Evolutionary conservation across 2,888 invertebrate genomes (phyloP).

Genomic region (Machimus rusticus): DNA sequence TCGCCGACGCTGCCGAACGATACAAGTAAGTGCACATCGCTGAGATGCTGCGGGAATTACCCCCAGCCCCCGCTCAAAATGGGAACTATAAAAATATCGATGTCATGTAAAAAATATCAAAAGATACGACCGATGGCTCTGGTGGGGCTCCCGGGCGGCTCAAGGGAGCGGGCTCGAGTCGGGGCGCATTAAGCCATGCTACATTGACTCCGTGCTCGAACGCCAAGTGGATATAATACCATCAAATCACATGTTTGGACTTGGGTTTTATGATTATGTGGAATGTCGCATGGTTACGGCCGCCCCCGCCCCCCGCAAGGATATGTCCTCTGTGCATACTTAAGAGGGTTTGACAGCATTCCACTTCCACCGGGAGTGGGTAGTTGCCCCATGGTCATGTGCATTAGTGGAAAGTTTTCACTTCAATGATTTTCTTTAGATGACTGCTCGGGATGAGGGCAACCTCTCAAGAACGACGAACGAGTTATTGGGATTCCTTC

Average conservation of each 20-base stretch:
- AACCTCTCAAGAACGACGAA: neutral
- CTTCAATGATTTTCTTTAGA: constrained; percentile 27
- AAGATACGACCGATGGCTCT: neutral
- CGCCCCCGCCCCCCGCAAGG: neutral
- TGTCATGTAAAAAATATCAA: constrained; percentile 13
- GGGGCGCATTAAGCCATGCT: neutral
- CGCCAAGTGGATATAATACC: constrained; percentile 29
- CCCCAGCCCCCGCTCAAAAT: neutral
- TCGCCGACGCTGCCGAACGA: neutral
- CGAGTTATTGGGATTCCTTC: constrained; percentile 27
- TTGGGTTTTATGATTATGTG: constrained; percentile 29
- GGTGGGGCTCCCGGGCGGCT: neutral
- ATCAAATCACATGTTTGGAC: constrained; percentile 36
- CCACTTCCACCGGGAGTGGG: neutral
- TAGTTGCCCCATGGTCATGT: constrained; percentile 22
- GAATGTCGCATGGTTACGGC: constrained; percentile 1
- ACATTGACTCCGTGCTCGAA: constrained; percentile 16
- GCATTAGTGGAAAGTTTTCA: constrained; percentile 32
- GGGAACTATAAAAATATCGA: constrained; percentile 15
- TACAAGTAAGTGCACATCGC: constrained; percentile 1
- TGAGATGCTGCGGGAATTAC: neutral
- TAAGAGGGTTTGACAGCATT: constrained; percentile 2
- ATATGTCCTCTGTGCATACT: constrained; percentile 7
- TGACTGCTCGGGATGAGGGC: neutral
- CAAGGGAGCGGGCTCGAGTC: neutral